Conservation (phyloP, 2,888 invertebrate species). For the Eristalis tenax region DNA sequence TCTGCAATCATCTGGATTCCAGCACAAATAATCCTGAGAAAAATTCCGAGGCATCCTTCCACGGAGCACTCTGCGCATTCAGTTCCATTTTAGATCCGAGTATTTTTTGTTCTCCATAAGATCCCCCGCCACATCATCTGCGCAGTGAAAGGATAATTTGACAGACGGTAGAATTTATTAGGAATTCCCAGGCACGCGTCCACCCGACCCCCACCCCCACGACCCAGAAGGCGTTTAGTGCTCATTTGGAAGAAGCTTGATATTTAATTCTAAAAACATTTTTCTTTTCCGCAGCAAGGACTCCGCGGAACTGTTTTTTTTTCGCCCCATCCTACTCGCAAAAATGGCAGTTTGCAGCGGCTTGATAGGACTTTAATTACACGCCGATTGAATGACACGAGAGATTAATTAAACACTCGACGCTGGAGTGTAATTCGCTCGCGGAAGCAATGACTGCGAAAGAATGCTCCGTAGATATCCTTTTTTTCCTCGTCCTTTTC, state of each 20-base stretch:
- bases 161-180: conserved; percentile 62
- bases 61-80: conserved; percentile 8
- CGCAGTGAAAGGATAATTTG: conserved; percentile 57
- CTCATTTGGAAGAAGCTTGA: conserved; percentile 56
- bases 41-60: conserved; percentile 27
- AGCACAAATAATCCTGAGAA: neutral
- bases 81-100: neutral
- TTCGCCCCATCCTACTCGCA: conserved; percentile 17
- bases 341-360: conserved; percentile 57
- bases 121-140: conserved; percentile 16
- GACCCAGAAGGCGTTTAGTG: conserved; percentile 18
- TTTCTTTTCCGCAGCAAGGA: conserved; percentile 52
- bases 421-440: conserved; percentile 48
- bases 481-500: neutral
- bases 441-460: conserved; percentile 43
- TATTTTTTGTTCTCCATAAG: neutral
- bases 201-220: neutral
- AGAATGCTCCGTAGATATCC: conserved; percentile 40
- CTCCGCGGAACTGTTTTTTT: neutral
- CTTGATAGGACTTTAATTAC: conserved; percentile 76
- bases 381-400: conserved; percentile 74
- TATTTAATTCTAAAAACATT: conserved; percentile 72
- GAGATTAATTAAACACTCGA: conserved; percentile 73
- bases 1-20: conserved; percentile 37
- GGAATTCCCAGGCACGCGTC: conserved; percentile 35